A percentile compares a stretch with the other conserved stretches of the same genome.
Evolutionary conservation across 2,113 vertebrate species (phyloP).

Genomic region (Scartelaos histophorus): DNA sequence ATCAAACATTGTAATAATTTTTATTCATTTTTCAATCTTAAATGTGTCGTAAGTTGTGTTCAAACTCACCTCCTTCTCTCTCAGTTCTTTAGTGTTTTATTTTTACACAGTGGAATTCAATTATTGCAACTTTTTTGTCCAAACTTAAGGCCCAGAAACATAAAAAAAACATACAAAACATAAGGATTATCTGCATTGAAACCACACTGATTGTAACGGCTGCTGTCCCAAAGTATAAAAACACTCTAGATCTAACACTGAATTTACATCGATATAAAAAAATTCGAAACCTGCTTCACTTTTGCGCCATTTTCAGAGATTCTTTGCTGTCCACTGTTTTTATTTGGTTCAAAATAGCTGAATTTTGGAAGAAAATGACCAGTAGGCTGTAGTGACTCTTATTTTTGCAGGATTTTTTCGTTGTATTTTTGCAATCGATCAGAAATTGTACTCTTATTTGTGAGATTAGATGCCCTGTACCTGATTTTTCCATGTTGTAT

Average conservation of each 20-base stretch:
- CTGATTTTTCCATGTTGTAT: no score
- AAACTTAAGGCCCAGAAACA: slow-evolving; percentile 51
- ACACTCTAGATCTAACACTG: slow-evolving; percentile 16
- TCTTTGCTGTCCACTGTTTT: slow-evolving; percentile 22
- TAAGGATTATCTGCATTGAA: slow-evolving; percentile 32
- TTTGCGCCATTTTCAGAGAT: slow-evolving; percentile 50
- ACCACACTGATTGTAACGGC: slow-evolving; percentile 44
- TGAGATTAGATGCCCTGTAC: not conserved
- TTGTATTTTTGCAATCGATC: not conserved
- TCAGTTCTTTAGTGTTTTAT: slow-evolving; percentile 35
- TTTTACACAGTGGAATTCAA: slow-evolving; percentile 56
- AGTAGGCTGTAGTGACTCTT: not conserved
- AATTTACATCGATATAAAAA: slow-evolving; percentile 40
- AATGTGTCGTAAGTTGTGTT: slow-evolving; percentile 12
- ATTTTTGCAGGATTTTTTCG: not conserved
- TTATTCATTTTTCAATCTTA: not conserved
- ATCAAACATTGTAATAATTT: not conserved
- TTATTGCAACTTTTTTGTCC: slow-evolving; percentile 72
- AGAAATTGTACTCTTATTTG: no score
- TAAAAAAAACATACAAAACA: slow-evolving; percentile 17
- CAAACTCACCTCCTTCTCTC: slow-evolving; percentile 6
- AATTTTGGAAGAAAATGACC: slow-evolving; percentile 42
- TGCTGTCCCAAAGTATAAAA: slow-evolving; percentile 39
- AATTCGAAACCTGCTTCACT: slow-evolving; percentile 32
- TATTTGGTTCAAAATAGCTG: slow-evolving; percentile 49